A percentile compares a stretch with the other conserved stretches of the same genome.
These are phyloP conservation scores for Polydrusus pterygomalis DNA, from an alignment of 2,888 invertebrate genomes.

Conservation along the genomic window DNA sequence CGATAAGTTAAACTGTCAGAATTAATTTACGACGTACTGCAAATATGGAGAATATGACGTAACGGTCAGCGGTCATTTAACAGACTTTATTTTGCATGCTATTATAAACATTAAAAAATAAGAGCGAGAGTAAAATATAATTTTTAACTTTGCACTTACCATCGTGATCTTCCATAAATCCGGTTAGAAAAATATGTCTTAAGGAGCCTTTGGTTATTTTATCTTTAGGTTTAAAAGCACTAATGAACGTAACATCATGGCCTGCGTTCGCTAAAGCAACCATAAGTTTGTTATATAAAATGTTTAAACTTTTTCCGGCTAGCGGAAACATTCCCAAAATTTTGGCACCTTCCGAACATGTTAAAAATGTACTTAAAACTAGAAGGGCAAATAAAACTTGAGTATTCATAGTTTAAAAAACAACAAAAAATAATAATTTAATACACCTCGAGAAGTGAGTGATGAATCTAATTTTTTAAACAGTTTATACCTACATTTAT, in stretches of 20 bases:
- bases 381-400: neutral
- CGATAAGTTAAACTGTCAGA: too few relatives aligned
- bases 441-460: too few relatives aligned
- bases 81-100: too few relatives aligned
- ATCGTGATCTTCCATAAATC: conserved; percentile 27
- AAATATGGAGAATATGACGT: too few relatives aligned
- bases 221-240: conserved; percentile 5
- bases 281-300: conserved; percentile 17
- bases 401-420: neutral
- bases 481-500: too few relatives aligned
- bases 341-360: conserved; percentile 23
- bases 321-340: conserved; percentile 38
- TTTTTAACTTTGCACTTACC: conserved; percentile 2
- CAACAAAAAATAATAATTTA: too few relatives aligned
- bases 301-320: conserved; percentile 23
- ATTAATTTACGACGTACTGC: too few relatives aligned
- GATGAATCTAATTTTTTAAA: too few relatives aligned
- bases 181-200: conserved; percentile 21
- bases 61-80: too few relatives aligned
- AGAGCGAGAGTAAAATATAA: too few relatives aligned
- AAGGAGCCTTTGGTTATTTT: conserved; percentile 20
- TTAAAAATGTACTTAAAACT: neutral
- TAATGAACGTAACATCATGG: conserved; percentile 29
- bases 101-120: too few relatives aligned
- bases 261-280: conserved; percentile 35